Evolutionary conservation across 1,140 invertebrate species (phyloP).

Genomic region (Calycopis cecrops): DNA sequence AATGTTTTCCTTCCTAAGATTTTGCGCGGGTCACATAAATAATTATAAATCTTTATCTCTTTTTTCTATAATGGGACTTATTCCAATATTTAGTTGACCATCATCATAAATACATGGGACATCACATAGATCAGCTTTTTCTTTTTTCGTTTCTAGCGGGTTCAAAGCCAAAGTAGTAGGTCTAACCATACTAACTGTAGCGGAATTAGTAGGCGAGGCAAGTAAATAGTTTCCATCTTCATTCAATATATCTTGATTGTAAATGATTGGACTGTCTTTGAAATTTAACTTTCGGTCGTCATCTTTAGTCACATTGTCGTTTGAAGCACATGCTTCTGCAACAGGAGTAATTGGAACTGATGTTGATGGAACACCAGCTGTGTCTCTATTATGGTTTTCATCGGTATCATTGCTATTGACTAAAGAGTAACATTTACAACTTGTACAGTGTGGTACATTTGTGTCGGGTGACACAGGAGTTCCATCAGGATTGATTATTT

Average conservation of each 20-base stretch:
- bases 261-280: conserved; percentile 20
- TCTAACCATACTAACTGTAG: background rate
- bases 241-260: conserved; percentile 20
- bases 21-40: too few relatives aligned
- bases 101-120: conserved; percentile 27
- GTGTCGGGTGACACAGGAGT: conserved; percentile 6
- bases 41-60: background rate
- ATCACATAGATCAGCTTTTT: conserved; percentile 19
- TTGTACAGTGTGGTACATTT: conserved; percentile 21
- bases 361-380: background rate
- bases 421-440: conserved; percentile 19
- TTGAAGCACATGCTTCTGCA: background rate
- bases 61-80: conserved; percentile 25
- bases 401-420: background rate
- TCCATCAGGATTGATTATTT: conserved; percentile 6
- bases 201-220: background rate
- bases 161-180: conserved; percentile 14
- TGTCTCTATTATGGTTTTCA: background rate
- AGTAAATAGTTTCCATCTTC: background rate
- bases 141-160: conserved; percentile 2
- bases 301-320: conserved; percentile 7
- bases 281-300: conserved; percentile 16
- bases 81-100: conserved; percentile 22
- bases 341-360: background rate
- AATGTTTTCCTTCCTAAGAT: too few relatives aligned